These are phyloP conservation scores for Cyprichromis sp. DNA, from an alignment of 2,113 vertebrate species.

Conservation along the genomic window DNA sequence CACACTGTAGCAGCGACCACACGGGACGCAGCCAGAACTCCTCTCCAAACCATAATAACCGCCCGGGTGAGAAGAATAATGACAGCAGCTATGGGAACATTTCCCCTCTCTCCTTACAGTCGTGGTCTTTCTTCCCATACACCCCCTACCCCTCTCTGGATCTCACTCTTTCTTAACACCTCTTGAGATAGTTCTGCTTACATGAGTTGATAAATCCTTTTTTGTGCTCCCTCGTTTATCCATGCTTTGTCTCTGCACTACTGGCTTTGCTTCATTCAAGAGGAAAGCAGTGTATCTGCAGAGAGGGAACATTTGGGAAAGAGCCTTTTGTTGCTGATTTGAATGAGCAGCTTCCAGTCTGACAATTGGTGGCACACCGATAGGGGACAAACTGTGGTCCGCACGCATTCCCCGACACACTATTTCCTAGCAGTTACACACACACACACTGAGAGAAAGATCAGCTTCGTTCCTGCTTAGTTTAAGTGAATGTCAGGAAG, in stretches of 20 bases:
- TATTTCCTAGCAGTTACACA: not conserved
- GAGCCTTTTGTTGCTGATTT: slow-evolving; percentile 60
- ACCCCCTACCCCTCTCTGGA: not conserved
- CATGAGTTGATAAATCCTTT: slow-evolving; percentile 63
- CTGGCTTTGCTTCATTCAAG: slow-evolving; percentile 56
- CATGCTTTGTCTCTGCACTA: slow-evolving; percentile 59
- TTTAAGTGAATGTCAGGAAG: slow-evolving; percentile 6
- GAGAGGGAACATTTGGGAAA: slow-evolving; percentile 38
- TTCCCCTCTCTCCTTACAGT: slow-evolving; percentile 29
- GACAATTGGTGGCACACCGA: slow-evolving; percentile 56
- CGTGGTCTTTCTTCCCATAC: slow-evolving; percentile 9
- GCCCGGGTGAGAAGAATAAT: slow-evolving; percentile 34
- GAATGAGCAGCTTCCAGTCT: slow-evolving; percentile 57
- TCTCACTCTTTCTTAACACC: slow-evolving; percentile 39
- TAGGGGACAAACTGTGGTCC: slow-evolving; percentile 35
- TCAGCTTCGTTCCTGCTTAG: slow-evolving; percentile 23
- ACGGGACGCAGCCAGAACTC: slow-evolving; percentile 41
- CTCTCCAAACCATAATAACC: slow-evolving; percentile 34
- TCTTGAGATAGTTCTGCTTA: slow-evolving; percentile 59
- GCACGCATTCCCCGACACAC: slow-evolving; percentile 17
- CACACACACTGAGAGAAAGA: not conserved
- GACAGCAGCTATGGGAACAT: slow-evolving; percentile 34
- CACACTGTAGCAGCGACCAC: slow-evolving; percentile 46
- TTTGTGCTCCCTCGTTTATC: slow-evolving; percentile 57
- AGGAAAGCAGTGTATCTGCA: slow-evolving; percentile 41